Evolutionary conservation across 2,888 invertebrate genomes (phyloP).

Genomic region (Orchesella flavescens): DNA sequence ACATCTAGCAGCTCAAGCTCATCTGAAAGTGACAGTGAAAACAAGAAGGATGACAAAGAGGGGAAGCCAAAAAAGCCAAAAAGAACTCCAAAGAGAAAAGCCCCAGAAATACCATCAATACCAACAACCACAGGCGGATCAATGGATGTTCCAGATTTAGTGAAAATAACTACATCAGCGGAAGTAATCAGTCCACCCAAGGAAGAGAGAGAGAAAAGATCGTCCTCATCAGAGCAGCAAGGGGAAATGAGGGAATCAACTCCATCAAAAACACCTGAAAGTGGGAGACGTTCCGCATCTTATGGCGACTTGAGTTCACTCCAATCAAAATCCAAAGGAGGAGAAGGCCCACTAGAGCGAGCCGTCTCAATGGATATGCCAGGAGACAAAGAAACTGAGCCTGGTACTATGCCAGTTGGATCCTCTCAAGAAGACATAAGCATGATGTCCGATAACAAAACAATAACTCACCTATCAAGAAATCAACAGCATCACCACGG

Average conservation of each 20-base stretch:
- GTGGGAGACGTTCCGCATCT: slow-evolving; percentile 84
- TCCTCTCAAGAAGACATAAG: slow-evolving; percentile 76
- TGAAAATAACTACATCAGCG: slow-evolving; percentile 62
- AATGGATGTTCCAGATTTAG: slow-evolving; percentile 39
- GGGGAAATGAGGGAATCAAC: slow-evolving; percentile 46
- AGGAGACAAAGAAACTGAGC: slow-evolving; percentile 75
- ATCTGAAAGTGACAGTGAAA: slow-evolving; percentile 56
- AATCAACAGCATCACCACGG: slow-evolving; percentile 31
- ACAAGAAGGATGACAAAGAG: slow-evolving; percentile 61
- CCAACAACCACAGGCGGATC: neutral
- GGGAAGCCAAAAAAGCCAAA: slow-evolving; percentile 69
- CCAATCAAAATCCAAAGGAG: slow-evolving; percentile 63
- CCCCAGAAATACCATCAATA: slow-evolving; percentile 71
- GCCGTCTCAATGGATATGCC: slow-evolving; percentile 88
- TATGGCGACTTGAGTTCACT: slow-evolving; percentile 86
- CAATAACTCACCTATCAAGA: slow-evolving; percentile 50
- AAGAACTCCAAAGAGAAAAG: slow-evolving; percentile 71
- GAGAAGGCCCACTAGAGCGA: slow-evolving; percentile 77
- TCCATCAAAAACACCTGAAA: slow-evolving; percentile 74
- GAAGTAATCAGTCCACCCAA: slow-evolving; percentile 61
- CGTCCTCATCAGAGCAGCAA: neutral
- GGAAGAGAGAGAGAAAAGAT: slow-evolving; percentile 45
- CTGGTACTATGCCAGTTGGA: slow-evolving; percentile 77
- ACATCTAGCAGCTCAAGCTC: slow-evolving; percentile 53
- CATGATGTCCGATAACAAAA: slow-evolving; percentile 77